Conservation (phyloP, 2,113 vertebrate species). For the Podocnemis expansa region DNA sequence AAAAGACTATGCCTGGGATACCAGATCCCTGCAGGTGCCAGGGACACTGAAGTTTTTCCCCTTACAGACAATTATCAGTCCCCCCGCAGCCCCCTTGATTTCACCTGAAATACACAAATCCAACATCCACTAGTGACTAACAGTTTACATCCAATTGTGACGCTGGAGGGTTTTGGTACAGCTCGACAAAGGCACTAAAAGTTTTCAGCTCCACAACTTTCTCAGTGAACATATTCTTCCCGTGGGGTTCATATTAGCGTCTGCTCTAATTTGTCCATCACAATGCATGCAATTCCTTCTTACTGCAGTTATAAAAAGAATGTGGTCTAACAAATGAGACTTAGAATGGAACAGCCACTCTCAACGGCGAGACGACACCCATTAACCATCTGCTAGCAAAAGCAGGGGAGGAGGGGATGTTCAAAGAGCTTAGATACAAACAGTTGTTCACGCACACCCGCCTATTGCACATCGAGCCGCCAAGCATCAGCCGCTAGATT, state of each 20-base stretch:
- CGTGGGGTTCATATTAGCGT: not conserved
- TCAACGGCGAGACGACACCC: not conserved
- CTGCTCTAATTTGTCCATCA: not conserved
- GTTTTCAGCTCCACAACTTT: not conserved
- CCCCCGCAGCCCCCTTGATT: no score
- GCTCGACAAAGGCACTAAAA: not conserved
- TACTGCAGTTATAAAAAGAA: not conserved
- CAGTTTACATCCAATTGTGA: not conserved
- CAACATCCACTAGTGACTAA: not conserved
- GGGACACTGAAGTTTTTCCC: not conserved
- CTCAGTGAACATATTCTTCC: not conserved
- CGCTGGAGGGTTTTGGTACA: not conserved
- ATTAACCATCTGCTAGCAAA: not conserved
- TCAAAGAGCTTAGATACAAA: not conserved
- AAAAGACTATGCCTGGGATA: not conserved
- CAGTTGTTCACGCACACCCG: not conserved
- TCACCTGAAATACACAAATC: no score
- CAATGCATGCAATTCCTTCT: not conserved
- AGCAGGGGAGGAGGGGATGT: not conserved
- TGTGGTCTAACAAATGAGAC: not conserved
- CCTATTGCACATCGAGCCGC: not conserved
- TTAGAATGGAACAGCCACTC: not conserved
- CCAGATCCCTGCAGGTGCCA: not conserved
- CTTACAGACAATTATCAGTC: not conserved
- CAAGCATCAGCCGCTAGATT: not conserved